Percentiles rank a stretch among this genome's conserved stretches.
Evolutionary conservation across 2,888 invertebrate species (phyloP).

Genomic region (Agriotes lineatus): DNA sequence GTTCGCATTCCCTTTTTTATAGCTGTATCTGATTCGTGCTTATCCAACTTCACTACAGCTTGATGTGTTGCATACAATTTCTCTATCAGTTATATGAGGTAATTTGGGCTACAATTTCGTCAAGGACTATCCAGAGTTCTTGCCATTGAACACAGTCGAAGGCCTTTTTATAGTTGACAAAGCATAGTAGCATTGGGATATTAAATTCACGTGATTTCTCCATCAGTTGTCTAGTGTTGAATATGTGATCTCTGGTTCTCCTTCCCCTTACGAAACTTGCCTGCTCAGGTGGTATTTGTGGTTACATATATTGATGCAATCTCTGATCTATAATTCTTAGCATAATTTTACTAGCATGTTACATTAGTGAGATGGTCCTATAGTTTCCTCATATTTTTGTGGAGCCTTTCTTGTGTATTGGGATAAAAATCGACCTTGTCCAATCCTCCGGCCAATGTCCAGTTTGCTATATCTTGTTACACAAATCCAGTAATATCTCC

Average conservation of each 20-base stretch:
- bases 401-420: background rate
- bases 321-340: conserved; percentile 2
- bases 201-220: conserved; percentile 1
- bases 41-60: conserved; percentile 6
- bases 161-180: background rate
- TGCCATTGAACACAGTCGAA: background rate
- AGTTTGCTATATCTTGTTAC: background rate
- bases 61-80: background rate
- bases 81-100: conserved; percentile 5
- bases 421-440: background rate
- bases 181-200: background rate
- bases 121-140: background rate
- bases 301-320: background rate
- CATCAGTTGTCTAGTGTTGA: conserved; percentile 1
- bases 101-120: background rate
- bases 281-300: conserved; percentile 4
- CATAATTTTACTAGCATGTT: conserved; percentile 1
- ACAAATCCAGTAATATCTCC: background rate
- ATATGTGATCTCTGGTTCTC: background rate
- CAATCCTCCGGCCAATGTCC: background rate
- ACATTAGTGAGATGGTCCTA: background rate
- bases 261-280: background rate
- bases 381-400: background rate
- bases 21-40: background rate
- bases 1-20: background rate